These are phyloP conservation scores for Ditylenchus dipsaci DNA, from an alignment of 1,140 invertebrate species.

Conservation along the genomic window DNA sequence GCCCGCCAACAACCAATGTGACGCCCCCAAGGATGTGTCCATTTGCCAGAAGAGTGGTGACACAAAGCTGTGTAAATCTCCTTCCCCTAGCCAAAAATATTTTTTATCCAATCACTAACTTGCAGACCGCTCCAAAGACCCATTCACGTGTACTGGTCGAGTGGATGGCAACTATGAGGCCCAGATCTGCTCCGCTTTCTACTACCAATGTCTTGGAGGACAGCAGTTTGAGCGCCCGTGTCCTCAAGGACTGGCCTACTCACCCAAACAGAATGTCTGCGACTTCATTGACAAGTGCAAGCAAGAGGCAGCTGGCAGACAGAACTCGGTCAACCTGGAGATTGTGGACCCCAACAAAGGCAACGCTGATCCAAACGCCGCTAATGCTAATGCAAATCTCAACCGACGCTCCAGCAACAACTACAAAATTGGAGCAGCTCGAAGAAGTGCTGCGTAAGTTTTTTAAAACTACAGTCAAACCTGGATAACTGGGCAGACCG, in stretches of 20 bases:
- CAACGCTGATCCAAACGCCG: background rate
- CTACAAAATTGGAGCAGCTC: background rate
- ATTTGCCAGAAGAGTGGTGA: constrained; percentile 8
- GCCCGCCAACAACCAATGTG: constrained; percentile 28
- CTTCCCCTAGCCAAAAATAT: too few relatives aligned
- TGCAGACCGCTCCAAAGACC: background rate
- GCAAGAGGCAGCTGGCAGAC: background rate
- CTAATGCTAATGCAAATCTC: background rate
- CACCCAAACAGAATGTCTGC: background rate
- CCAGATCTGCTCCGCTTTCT: background rate
- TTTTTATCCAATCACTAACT: background rate
- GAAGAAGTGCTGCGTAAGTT: background rate
- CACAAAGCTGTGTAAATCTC: background rate
- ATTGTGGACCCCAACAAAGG: background rate
- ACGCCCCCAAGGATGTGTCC: constrained; percentile 8
- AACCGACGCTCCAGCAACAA: background rate
- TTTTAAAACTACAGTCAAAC: background rate
- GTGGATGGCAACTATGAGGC: constrained; percentile 4
- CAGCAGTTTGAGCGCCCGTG: background rate
- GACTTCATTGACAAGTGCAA: constrained; percentile 5
- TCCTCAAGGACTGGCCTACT: background rate
- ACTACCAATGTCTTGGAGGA: background rate
- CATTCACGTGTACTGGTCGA: constrained; percentile 1
- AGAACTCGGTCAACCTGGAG: background rate
- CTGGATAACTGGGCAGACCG: too few relatives aligned